These are phyloP conservation scores for Mus pahari DNA, from an alignment of 2,113 vertebrate genomes.

Conservation along the genomic window DNA sequence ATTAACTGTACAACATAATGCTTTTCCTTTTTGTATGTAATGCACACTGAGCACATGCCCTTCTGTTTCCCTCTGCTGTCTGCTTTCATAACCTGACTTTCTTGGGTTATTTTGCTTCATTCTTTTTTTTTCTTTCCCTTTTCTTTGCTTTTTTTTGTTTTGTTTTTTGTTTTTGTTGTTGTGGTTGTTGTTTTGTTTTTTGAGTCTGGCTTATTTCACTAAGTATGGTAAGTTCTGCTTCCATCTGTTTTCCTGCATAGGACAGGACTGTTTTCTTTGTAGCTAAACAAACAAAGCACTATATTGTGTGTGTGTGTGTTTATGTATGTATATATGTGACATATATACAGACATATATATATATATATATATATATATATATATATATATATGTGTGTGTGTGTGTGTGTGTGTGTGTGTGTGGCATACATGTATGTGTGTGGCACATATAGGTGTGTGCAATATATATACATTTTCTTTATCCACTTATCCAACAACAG, in stretches of 20 bases:
- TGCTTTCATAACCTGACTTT: not conserved
- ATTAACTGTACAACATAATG: not conserved
- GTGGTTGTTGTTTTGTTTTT: too few relatives aligned
- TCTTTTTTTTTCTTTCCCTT: not conserved
- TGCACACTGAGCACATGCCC: not conserved
- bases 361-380: not conserved
- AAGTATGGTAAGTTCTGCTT: not conserved
- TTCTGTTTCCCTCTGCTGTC: not conserved
- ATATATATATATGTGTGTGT: not conserved
- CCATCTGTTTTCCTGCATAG: not conserved
- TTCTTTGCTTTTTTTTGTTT: too few relatives aligned
- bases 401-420: not conserved
- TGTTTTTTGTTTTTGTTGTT: too few relatives aligned
- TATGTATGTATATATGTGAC: not conserved
- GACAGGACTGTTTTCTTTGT: not conserved
- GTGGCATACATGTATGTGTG: not conserved
- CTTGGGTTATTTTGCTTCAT: not conserved
- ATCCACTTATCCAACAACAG: too few relatives aligned
- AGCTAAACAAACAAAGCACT: not conserved
- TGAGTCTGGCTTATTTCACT: not conserved
- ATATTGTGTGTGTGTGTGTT: not conserved
- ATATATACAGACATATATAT: not conserved
- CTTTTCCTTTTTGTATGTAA: not conserved
- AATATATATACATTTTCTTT: not conserved
- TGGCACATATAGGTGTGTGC: too few relatives aligned